Evolutionary conservation across 1,140 invertebrate genomes (phyloP).

Genomic region (Tetraneura akinire): DNA sequence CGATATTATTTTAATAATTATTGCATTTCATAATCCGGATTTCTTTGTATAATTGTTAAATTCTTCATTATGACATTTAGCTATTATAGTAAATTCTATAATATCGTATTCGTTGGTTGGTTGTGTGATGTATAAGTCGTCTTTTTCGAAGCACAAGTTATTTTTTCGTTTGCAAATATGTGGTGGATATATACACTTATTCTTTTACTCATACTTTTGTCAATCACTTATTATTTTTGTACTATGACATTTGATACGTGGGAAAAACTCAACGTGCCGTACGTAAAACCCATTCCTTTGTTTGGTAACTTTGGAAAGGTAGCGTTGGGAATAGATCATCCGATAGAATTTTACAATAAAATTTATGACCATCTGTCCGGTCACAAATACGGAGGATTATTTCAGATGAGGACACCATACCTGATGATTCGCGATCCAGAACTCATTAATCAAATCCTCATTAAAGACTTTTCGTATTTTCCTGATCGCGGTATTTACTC

Average conservation of each 20-base stretch:
- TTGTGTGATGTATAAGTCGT: no score
- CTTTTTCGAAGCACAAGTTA: not conserved
- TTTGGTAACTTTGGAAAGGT: constrained; percentile 53
- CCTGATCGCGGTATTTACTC: constrained; percentile 57
- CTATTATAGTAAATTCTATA: no score
- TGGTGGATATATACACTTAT: not conserved
- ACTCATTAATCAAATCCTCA: constrained; percentile 60
- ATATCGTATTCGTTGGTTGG: no score
- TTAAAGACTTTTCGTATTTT: constrained; percentile 62
- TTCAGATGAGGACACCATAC: constrained; percentile 55
- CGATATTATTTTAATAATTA: no score
- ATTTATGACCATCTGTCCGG: constrained; percentile 52
- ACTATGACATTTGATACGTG: not conserved
- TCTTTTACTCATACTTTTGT: not conserved
- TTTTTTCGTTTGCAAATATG: not conserved
- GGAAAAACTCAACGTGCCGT: constrained; percentile 51
- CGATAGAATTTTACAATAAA: constrained; percentile 9
- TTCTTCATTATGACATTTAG: no score
- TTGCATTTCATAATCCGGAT: no score
- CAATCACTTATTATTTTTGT: not conserved
- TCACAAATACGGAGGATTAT: constrained; percentile 53
- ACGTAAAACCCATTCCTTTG: constrained; percentile 52
- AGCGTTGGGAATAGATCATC: constrained; percentile 19
- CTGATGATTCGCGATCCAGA: constrained; percentile 60
- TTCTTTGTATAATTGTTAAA: no score